phyloP scores from a whole-genome alignment of 1,140 invertebrate genomes.

The Drosophila oshimai region DNA sequence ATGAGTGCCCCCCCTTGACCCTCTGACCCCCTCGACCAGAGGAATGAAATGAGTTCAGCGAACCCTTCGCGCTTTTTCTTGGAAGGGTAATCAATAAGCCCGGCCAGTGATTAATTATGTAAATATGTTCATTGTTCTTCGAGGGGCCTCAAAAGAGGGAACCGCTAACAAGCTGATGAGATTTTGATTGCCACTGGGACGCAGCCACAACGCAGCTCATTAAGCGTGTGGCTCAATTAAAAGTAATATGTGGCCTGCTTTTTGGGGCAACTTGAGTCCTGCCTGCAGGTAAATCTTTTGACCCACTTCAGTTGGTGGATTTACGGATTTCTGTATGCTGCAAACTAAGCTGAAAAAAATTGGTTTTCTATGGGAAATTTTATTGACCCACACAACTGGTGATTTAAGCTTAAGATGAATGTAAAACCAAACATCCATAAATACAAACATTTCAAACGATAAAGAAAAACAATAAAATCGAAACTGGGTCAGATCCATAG shows the following conservation, averaged over 20 bases:
- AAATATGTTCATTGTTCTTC: constrained; percentile 43
- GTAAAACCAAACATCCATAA: background rate
- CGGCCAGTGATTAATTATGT: constrained; percentile 68
- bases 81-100: constrained; percentile 54
- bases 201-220: constrained; percentile 21
- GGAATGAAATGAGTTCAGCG: constrained; percentile 53
- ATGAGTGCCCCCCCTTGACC: background rate
- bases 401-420: background rate
- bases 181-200: constrained; percentile 50
- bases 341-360: background rate
- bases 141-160: background rate
- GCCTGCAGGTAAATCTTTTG: background rate
- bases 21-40: too few relatives aligned
- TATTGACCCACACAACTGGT: background rate
- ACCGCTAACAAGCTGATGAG: constrained; percentile 44
- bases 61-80: constrained; percentile 19
- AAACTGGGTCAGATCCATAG: background rate
- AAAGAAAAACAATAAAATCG: background rate
- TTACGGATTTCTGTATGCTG: background rate
- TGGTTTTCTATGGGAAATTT: background rate
- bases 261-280: background rate
- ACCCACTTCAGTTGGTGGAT: background rate
- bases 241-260: constrained; percentile 24
- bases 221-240: constrained; percentile 30
- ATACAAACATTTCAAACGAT: background rate